phyloP scores from a whole-genome alignment of 2,888 invertebrate species.

The Cylindroiulus punctatus region DNA sequence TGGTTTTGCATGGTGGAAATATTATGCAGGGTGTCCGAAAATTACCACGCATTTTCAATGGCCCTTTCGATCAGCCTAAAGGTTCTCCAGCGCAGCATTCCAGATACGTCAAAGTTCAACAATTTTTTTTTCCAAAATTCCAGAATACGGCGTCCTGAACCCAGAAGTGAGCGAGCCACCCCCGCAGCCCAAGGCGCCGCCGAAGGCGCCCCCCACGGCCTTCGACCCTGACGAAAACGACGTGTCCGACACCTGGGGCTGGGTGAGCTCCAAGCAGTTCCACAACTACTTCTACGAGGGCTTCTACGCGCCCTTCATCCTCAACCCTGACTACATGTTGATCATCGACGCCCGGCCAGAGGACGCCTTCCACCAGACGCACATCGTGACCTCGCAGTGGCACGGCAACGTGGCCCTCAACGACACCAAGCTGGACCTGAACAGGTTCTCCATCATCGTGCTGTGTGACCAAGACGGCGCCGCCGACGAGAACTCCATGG shows the following conservation, averaged over 20 bases:
- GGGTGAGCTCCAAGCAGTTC: conserved; percentile 61
- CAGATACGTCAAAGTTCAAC: too few species aligned
- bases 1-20: too few species aligned
- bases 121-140: neutral
- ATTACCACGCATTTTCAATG: too few species aligned
- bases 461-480: conserved; percentile 62
- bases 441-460: conserved; percentile 61
- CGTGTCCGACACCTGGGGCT: conserved; percentile 60
- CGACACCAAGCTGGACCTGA: conserved; percentile 59
- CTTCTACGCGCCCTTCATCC: conserved; percentile 63
- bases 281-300: conserved; percentile 64
- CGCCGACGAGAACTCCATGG: conserved; percentile 56
- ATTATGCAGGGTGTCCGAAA: too few species aligned
- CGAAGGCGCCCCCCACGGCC: conserved; percentile 59
- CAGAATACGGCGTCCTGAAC: conserved; percentile 55
- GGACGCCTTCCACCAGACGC: conserved; percentile 59
- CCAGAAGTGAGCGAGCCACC: conserved; percentile 50
- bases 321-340: conserved; percentile 63
- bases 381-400: conserved; percentile 61
- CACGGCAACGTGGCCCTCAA: conserved; percentile 60
- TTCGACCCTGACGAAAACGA: conserved; percentile 61
- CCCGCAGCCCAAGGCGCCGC: neutral
- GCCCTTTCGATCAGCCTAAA: too few species aligned
- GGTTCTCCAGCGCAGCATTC: too few species aligned
- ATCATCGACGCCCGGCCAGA: conserved; percentile 62